A percentile compares a stretch with the other conserved stretches of the same genome.
Conservation (phyloP, 2,113 vertebrate genomes). For the Podarcis raffonei region DNA sequence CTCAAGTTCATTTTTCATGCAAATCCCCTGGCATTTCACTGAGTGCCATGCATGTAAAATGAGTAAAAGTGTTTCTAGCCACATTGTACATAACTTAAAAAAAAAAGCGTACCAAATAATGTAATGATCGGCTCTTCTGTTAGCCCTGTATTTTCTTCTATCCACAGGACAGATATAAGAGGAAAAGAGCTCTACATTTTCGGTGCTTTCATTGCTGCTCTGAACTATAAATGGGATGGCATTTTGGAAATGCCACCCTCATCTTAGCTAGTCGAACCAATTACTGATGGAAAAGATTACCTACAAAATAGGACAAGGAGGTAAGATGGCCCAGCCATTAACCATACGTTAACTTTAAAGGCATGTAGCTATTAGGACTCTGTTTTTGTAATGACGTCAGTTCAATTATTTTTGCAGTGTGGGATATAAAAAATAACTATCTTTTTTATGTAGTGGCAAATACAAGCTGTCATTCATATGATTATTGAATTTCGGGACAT, state of each 20-base stretch:
- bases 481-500: not conserved
- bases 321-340: conserved; percentile 15
- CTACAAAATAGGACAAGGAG: not conserved
- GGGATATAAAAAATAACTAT: not conserved
- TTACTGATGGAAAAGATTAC: conserved; percentile 41
- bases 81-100: not conserved
- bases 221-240: conserved; percentile 48
- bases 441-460: not conserved
- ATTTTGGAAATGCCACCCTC: conserved; percentile 58
- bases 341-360: conserved; percentile 14
- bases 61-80: not conserved
- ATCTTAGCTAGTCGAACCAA: conserved; percentile 43
- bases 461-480: not conserved
- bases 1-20: not conserved
- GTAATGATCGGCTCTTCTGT: not conserved
- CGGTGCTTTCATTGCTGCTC: conserved; percentile 31
- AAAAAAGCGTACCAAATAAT: not conserved
- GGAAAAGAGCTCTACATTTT: not conserved
- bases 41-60: not conserved
- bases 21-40: not conserved
- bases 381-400: conserved; percentile 13
- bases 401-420: not conserved
- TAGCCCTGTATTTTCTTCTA: not conserved
- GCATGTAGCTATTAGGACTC: conserved; percentile 4
- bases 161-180: conserved; percentile 13